phyloP scores from a whole-genome alignment of 2,888 invertebrate species.

The Fragum fragum region DNA sequence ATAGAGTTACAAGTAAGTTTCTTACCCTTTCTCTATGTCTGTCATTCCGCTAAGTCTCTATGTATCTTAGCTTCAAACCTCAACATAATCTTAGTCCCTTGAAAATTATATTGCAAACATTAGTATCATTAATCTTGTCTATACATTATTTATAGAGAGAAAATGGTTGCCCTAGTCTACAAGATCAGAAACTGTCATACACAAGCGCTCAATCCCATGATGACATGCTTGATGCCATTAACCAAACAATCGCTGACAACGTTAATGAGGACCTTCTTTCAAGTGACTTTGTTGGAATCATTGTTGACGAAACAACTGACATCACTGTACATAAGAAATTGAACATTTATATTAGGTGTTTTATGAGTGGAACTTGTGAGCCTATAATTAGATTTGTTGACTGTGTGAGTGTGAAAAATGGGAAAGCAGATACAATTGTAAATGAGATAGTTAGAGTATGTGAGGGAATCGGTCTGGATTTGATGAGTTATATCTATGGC shows the following conservation, averaged over 20 bases:
- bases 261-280: slow-evolving; percentile 28
- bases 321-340: too few species aligned
- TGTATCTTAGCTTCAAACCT: not conserved
- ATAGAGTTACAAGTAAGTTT: too few species aligned
- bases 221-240: slow-evolving; percentile 57
- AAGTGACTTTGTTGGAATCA: too few species aligned
- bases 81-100: too few species aligned
- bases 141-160: slow-evolving; percentile 15
- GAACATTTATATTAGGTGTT: slow-evolving; percentile 49
- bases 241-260: slow-evolving; percentile 22
- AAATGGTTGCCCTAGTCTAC: slow-evolving; percentile 40
- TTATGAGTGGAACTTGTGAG: slow-evolving; percentile 28
- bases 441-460: slow-evolving; percentile 35
- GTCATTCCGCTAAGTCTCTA: not conserved
- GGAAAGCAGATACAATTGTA: slow-evolving; percentile 48
- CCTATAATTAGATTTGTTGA: slow-evolving; percentile 49
- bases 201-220: slow-evolving; percentile 30
- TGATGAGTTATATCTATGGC: slow-evolving; percentile 46
- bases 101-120: too few species aligned
- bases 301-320: too few species aligned
- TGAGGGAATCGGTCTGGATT: slow-evolving; percentile 32
- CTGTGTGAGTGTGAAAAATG: slow-evolving; percentile 37
- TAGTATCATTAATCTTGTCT: too few species aligned
- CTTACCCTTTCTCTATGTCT: too few species aligned
- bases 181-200: slow-evolving; percentile 34